A percentile compares a stretch with the other conserved stretches of the same genome.
Evolutionary conservation across 2,797 vertebrate species (phyloP).

Genomic region (Podarcis siculus): DNA sequence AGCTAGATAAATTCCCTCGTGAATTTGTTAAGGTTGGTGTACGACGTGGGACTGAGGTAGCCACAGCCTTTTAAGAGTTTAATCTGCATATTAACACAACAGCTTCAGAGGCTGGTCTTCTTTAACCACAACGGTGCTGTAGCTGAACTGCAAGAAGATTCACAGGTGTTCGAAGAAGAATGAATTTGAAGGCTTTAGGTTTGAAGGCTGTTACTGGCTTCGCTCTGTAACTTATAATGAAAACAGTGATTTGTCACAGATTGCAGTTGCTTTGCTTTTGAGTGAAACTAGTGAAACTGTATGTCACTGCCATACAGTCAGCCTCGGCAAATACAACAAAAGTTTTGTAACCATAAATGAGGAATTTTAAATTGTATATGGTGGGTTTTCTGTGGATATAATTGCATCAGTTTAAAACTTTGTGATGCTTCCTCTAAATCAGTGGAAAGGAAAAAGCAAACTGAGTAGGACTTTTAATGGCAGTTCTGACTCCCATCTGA

Average conservation of each 20-base stretch:
- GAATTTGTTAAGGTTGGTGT: constrained; percentile 84
- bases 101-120: not conserved
- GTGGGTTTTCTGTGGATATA: constrained; percentile 54
- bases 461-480: constrained; percentile 18
- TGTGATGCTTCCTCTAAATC: not conserved
- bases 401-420: constrained; percentile 38
- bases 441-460: not conserved
- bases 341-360: constrained; percentile 51
- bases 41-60: constrained; percentile 84
- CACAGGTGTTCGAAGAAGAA: constrained; percentile 12
- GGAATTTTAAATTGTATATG: constrained; percentile 26
- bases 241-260: constrained; percentile 37
- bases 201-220: constrained; percentile 30
- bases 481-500: not conserved
- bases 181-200: constrained; percentile 15
- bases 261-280: not conserved
- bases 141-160: constrained; percentile 21
- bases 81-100: constrained; percentile 7
- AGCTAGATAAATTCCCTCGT: constrained; percentile 89
- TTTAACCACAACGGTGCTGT: constrained; percentile 49
- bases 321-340: constrained; percentile 30
- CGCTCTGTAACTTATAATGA: constrained; percentile 51
- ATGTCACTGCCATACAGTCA: constrained; percentile 41
- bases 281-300: constrained; percentile 34
- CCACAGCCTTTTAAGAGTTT: constrained; percentile 88